Evolutionary conservation across 2,113 vertebrate species (phyloP).

Genomic region (Alaudala cheleensis): DNA sequence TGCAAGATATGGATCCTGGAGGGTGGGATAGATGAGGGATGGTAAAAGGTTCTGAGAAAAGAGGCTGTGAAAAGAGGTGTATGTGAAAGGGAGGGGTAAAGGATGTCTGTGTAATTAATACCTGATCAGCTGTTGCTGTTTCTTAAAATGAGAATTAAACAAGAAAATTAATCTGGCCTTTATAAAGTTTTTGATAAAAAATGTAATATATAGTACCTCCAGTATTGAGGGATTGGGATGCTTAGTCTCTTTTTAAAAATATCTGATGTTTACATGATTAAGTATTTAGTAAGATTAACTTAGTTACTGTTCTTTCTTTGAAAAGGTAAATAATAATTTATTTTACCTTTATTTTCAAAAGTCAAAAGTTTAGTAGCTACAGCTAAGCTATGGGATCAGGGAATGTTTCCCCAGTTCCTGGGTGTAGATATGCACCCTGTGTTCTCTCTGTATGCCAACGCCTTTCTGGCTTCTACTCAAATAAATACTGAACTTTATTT

Average conservation of each 20-base stretch:
- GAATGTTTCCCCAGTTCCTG: slow-evolving; percentile 3
- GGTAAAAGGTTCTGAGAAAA: background rate
- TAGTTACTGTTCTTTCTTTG: slow-evolving; percentile 56
- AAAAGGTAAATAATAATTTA: slow-evolving; percentile 47
- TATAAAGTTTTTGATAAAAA: background rate
- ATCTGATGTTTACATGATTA: slow-evolving; percentile 60
- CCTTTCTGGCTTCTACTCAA: background rate
- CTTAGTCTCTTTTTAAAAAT: slow-evolving; percentile 13
- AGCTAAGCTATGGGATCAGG: slow-evolving; percentile 35
- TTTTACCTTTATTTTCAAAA: slow-evolving; percentile 51
- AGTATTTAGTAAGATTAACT: slow-evolving; percentile 11
- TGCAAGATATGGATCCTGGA: background rate
- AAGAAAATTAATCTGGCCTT: background rate
- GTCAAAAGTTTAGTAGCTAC: slow-evolving; percentile 36
- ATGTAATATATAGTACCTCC: background rate
- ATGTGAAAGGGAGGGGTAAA: background rate
- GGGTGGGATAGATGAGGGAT: background rate
- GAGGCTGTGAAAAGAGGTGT: background rate
- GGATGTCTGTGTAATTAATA: background rate
- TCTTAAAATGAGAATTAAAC: slow-evolving; percentile 26
- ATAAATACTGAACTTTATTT: background rate
- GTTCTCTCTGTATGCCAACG: background rate
- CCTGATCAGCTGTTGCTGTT: background rate
- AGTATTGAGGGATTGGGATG: slow-evolving; percentile 38
- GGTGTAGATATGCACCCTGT: background rate